Percentiles rank a stretch among this genome's conserved stretches.
phyloP scores from a whole-genome alignment of 2,888 invertebrate genomes.

The Steinernema hermaphroditum region DNA sequence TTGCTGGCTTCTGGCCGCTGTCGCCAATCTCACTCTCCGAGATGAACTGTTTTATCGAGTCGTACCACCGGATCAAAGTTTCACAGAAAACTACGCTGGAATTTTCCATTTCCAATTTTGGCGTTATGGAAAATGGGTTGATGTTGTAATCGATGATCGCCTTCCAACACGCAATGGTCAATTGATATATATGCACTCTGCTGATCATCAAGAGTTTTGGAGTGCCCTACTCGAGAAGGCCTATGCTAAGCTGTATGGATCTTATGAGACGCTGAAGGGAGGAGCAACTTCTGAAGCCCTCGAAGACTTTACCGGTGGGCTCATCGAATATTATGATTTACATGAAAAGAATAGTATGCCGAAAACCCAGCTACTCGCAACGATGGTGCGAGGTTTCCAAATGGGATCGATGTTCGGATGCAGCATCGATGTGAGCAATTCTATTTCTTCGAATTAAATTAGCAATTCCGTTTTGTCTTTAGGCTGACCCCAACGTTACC shows the following conservation, averaged over 20 bases:
- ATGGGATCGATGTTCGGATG: slow-evolving; percentile 90
- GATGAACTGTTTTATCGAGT: slow-evolving; percentile 85
- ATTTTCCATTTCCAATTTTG: slow-evolving; percentile 73
- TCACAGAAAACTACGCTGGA: slow-evolving; percentile 80
- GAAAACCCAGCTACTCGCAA: slow-evolving; percentile 74
- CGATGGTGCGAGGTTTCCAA: slow-evolving; percentile 85
- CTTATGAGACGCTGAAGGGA: slow-evolving; percentile 93
- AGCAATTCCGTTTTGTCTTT: background rate
- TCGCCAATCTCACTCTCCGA: slow-evolving; percentile 87
- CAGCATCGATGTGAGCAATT: slow-evolving; percentile 76
- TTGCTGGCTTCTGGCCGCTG: slow-evolving; percentile 73
- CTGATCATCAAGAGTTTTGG: slow-evolving; percentile 88
- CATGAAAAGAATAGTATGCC: slow-evolving; percentile 73
- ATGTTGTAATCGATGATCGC: slow-evolving; percentile 89
- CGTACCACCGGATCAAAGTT: slow-evolving; percentile 87
- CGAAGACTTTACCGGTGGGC: slow-evolving; percentile 86
- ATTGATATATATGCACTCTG: slow-evolving; percentile 81
- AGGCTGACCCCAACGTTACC: slow-evolving; percentile 42
- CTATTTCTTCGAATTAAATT: no score
- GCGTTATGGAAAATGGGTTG: slow-evolving; percentile 89
- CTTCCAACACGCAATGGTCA: slow-evolving; percentile 82
- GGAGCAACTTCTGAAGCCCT: slow-evolving; percentile 98
- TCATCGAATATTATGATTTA: slow-evolving; percentile 75
- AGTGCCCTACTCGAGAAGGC: slow-evolving; percentile 84
- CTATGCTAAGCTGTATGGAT: slow-evolving; percentile 70